Evolutionary conservation across 2,797 vertebrate genomes (phyloP).

Genomic region (Phylloscopus collybita): DNA sequence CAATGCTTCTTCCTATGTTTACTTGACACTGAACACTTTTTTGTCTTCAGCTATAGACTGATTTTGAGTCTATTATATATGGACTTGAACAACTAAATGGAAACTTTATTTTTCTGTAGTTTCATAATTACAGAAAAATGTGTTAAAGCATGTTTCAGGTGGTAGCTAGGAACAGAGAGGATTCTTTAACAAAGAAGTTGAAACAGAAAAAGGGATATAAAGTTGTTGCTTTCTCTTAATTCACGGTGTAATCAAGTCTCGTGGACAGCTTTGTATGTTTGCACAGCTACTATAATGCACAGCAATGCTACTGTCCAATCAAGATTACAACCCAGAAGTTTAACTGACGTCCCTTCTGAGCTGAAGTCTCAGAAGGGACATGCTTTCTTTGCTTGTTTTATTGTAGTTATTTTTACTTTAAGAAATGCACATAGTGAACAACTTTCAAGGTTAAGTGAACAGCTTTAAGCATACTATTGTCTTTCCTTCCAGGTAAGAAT

Average conservation of each 20-base stretch:
- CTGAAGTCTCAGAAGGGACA: not conserved
- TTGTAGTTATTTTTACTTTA: not conserved
- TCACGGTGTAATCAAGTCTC: not conserved
- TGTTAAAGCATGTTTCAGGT: not conserved
- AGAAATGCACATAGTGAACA: not conserved
- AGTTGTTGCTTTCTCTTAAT: not conserved
- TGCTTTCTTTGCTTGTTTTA: not conserved
- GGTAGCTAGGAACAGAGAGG: not conserved
- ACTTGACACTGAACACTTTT: not conserved
- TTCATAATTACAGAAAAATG: not conserved
- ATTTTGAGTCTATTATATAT: not conserved
- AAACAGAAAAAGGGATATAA: not conserved
- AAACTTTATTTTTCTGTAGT: not conserved
- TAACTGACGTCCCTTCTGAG: not conserved
- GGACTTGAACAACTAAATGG: not conserved
- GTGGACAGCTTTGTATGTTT: not conserved
- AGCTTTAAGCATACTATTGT: not conserved
- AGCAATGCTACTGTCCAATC: not conserved
- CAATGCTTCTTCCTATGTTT: not conserved
- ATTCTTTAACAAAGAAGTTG: not conserved
- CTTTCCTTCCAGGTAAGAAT: not conserved
- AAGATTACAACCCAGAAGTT: not conserved
- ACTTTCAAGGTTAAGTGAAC: not conserved
- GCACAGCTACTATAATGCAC: not conserved
- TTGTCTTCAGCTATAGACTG: not conserved